Conservation (phyloP, 2,888 invertebrate species). For the Machimus rusticus region DNA sequence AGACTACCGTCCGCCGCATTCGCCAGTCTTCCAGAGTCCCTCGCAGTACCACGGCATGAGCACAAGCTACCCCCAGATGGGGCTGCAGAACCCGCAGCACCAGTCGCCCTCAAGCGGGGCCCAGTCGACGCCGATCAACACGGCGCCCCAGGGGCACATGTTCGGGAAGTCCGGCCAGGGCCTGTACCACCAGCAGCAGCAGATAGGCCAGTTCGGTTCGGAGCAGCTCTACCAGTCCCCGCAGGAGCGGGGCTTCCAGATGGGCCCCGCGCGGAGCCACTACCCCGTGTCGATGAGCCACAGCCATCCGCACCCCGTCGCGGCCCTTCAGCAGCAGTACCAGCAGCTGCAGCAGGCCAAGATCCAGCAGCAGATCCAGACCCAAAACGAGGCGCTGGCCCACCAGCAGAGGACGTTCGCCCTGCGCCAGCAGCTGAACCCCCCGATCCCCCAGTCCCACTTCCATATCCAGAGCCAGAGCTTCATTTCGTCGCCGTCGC, state of each 20-base stretch:
- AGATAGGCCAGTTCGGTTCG: slow-evolving; percentile 52
- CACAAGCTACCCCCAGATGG: slow-evolving; percentile 51
- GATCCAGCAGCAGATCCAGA: slow-evolving; percentile 70
- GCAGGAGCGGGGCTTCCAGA: slow-evolving; percentile 68
- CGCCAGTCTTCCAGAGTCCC: slow-evolving; percentile 59
- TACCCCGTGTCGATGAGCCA: slow-evolving; percentile 59
- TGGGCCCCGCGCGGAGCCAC: slow-evolving; percentile 66
- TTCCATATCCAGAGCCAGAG: slow-evolving; percentile 61
- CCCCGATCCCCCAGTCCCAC: slow-evolving; percentile 65
- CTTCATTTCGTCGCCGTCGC: slow-evolving; percentile 56
- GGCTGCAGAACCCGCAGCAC: slow-evolving; percentile 45
- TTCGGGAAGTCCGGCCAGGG: slow-evolving; percentile 55
- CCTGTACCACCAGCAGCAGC: slow-evolving; percentile 63
- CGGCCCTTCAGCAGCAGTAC: slow-evolving; percentile 66
- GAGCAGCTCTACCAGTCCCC: slow-evolving; percentile 62
- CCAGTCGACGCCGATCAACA: slow-evolving; percentile 57
- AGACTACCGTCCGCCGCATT: slow-evolving; percentile 66
- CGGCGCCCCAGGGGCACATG: slow-evolving; percentile 55
- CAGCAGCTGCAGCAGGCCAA: slow-evolving; percentile 73
- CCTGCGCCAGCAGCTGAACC: slow-evolving; percentile 68
- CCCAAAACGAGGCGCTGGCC: slow-evolving; percentile 70
- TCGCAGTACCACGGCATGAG: slow-evolving; percentile 50
- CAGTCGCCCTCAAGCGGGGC: slow-evolving; percentile 53
- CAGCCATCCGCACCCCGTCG: slow-evolving; percentile 54
- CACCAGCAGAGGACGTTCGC: slow-evolving; percentile 73